Base-by-base conservation (phyloP, 2,888 invertebrate species). In the Maniola hyperantus region DNA sequence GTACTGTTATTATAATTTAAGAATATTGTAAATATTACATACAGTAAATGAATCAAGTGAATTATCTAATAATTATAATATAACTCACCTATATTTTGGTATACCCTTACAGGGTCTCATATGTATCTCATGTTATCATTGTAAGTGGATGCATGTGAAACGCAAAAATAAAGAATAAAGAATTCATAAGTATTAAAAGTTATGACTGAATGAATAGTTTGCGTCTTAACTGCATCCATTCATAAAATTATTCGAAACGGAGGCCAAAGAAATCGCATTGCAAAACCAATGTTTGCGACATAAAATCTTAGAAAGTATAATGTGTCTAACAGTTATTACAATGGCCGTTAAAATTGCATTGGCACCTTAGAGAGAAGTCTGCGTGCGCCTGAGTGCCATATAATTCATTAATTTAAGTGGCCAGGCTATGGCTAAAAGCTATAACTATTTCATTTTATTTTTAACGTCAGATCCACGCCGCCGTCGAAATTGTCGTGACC, bases 231-330 rank as follows among this genome's bases (percentile, higher is more conserved):
- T 54, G 13, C 39, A 39, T 26, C 42, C 62, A 54, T 54, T 62
- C 44, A 62, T 62, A 33, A 44, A 53, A 20, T 39, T 42, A 53
- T 20, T 18, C 39, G 39, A 15, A 63, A 48, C 60, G 64, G 36
- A 71, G 66, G 72, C 64, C 65, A 64, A 66, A 69, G 68, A 71
- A 72, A 72, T 71, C 71, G 67, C 54, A 62, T 71, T 73, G 71
- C 72, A 71, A 71, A 71, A 71, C 67, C 65, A 61, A 71, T 72
- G 71, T 66, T 72, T 71, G 67, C 66, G 65, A 71, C 65, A 71
- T 71, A 72, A 74, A 76, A 75, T 75, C 72, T 74, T 87, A 87
- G 87, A 88, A 87, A 87, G 87, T 83, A 70, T 57, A 62, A 68
- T 72, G 63, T 65, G 65, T 68, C 70, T 69, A 66, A 66, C 76